Conservation (phyloP, 2,888 invertebrate genomes). For the Drosophila emarginata region DNA sequence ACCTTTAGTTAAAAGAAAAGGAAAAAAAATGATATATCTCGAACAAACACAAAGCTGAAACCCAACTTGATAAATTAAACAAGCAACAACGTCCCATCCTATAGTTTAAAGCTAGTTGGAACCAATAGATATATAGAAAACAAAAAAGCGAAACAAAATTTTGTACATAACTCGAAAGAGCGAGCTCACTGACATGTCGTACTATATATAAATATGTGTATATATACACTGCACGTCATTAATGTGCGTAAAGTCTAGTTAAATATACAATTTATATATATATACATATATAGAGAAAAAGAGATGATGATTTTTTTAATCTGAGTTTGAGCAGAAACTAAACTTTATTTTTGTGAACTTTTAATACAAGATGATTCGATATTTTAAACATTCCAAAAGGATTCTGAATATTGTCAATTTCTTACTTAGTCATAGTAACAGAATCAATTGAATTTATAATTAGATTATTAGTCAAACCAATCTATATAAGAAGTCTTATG, state of each 20-base stretch:
- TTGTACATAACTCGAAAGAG: conserved; percentile 65
- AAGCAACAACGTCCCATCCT: conserved; percentile 26
- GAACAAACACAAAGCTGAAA: conserved; percentile 7
- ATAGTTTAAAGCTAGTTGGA: conserved; percentile 58
- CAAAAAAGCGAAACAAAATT: conserved; percentile 45
- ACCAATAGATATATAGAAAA: conserved; percentile 71
- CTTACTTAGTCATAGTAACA: neutral
- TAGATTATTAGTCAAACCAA: neutral
- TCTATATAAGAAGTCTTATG: neutral
- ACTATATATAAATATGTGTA: conserved; percentile 33
- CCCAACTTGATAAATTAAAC: conserved; percentile 2
- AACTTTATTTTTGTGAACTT: conserved; percentile 1
- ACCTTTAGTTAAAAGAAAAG: conserved; percentile 30
- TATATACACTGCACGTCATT: conserved; percentile 8
- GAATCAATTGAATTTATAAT: conserved; percentile 2
- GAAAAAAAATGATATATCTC: neutral
- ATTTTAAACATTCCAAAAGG: neutral
- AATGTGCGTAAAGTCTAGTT: conserved; percentile 50
- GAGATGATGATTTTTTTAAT: conserved; percentile 4
- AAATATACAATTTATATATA: conserved; percentile 53
- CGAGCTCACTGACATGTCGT: conserved; percentile 56
- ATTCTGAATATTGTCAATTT: neutral
- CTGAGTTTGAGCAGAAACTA: neutral
- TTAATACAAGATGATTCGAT: neutral
- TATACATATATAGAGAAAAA: conserved; percentile 31